These are phyloP conservation scores for Hyalella azteca DNA, from an alignment of 2,888 invertebrate genomes.

Conservation along the genomic window DNA sequence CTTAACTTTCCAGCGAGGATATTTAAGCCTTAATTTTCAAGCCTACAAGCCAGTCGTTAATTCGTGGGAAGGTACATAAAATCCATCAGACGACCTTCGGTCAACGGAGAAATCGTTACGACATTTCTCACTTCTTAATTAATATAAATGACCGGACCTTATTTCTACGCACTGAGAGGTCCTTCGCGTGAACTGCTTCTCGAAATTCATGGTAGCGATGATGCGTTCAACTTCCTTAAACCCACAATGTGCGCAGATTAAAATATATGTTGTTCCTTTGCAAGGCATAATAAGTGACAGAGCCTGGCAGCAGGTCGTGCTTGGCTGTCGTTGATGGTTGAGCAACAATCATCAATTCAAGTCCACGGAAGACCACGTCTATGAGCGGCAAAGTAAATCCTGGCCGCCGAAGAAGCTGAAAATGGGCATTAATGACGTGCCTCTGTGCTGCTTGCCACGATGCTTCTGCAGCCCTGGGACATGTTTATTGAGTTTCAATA, in stretches of 20 bases:
- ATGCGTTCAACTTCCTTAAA: not conserved
- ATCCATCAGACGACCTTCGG: too few species aligned
- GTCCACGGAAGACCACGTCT: not conserved
- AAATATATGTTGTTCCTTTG: not conserved
- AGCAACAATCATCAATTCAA: not conserved
- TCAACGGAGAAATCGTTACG: too few species aligned
- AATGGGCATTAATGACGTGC: not conserved
- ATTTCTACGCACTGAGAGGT: too few species aligned
- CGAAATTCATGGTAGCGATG: too few species aligned
- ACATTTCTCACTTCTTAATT: too few species aligned
- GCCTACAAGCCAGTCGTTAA: too few species aligned
- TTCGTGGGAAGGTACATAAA: too few species aligned
- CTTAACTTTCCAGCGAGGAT: not conserved
- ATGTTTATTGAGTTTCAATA: too few species aligned
- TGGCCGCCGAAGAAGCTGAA: not conserved
- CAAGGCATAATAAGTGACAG: not conserved
- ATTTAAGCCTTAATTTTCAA: not conserved
- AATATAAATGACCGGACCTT: too few species aligned
- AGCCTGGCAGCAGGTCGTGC: not conserved
- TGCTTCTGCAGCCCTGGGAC: too few species aligned
- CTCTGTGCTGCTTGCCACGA: too few species aligned
- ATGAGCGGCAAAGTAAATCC: not conserved
- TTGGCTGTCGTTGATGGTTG: not conserved
- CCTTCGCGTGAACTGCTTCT: too few species aligned
- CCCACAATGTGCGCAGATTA: not conserved